Conservation (phyloP, 2,888 invertebrate species). For the Notodonta ziczac region DNA sequence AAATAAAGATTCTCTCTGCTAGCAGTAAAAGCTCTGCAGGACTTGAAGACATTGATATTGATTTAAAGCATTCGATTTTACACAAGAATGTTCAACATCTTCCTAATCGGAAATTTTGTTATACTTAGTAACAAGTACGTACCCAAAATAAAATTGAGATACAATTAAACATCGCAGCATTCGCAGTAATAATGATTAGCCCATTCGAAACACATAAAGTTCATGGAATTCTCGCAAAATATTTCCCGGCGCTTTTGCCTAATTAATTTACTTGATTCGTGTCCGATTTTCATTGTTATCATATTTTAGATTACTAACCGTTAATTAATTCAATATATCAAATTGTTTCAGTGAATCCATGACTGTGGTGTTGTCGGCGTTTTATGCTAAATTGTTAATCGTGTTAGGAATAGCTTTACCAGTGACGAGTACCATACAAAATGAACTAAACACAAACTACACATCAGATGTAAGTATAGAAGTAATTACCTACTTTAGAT, state of each 20-base stretch:
- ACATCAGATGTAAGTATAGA: conserved; percentile 71
- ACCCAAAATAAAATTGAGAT: not conserved
- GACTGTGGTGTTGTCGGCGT: conserved; percentile 85
- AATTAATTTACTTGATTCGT: conserved; percentile 31
- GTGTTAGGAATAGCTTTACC: conserved; percentile 87
- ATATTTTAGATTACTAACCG: conserved; percentile 38
- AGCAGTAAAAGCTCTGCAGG: no score
- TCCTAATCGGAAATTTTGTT: no score
- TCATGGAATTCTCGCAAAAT: conserved; percentile 19
- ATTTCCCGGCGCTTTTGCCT: conserved; percentile 19
- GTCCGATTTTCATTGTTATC: conserved; percentile 8
- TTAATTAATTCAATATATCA: conserved; percentile 46
- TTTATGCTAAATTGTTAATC: conserved; percentile 87
- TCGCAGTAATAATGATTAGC: conserved; percentile 5
- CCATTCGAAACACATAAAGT: conserved; percentile 4
- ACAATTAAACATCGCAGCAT: not conserved
- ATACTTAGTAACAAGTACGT: no score
- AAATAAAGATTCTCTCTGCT: no score
- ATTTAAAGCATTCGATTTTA: no score
- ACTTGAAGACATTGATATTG: not conserved
- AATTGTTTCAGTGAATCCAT: conserved; percentile 84
- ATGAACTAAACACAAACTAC: conserved; percentile 75
- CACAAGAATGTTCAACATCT: no score
- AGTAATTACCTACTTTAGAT: no score
- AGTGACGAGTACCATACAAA: conserved; percentile 86